phyloP scores from a whole-genome alignment of 2,797 vertebrate genomes.

The Pelobates cultripes region DNA sequence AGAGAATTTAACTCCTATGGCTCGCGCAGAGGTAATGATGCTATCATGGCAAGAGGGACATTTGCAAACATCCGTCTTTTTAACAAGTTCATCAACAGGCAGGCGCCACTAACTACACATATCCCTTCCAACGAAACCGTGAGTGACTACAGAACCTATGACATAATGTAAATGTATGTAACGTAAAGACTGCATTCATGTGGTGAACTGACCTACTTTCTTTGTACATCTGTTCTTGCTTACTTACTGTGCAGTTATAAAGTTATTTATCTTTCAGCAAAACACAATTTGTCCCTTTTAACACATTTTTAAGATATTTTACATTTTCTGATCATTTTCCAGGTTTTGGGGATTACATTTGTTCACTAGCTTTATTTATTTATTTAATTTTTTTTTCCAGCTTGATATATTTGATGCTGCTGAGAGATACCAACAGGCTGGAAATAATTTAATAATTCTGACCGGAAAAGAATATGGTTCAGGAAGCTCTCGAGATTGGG shows the following conservation, averaged over 20 bases:
- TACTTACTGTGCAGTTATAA: too few relatives aligned
- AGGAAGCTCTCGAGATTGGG: constrained; percentile 97
- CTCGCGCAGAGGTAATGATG: constrained; percentile 93
- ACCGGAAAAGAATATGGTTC: constrained; percentile 96
- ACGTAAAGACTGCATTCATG: too few relatives aligned
- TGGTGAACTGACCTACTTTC: too few relatives aligned
- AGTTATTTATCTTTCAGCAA: too few relatives aligned
- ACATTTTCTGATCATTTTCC: too few relatives aligned
- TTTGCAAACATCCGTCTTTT: constrained; percentile 96
- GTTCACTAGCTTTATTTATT: too few relatives aligned
- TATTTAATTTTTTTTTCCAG: constrained; percentile 65
- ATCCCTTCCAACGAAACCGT: constrained; percentile 88
- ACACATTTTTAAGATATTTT: too few relatives aligned
- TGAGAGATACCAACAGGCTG: constrained; percentile 83
- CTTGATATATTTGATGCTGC: constrained; percentile 94
- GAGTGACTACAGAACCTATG: constrained; percentile 58
- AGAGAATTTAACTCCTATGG: constrained; percentile 96
- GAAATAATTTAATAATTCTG: constrained; percentile 83
- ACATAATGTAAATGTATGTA: background rate
- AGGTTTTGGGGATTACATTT: too few relatives aligned
- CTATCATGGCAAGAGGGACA: constrained; percentile 93
- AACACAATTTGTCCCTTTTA: too few relatives aligned
- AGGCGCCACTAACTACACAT: constrained; percentile 88
- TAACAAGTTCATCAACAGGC: constrained; percentile 94
- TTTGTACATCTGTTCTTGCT: too few relatives aligned